Evolutionary conservation across 2,888 invertebrate species (phyloP).

Genomic region (Tenodera sinensis): DNA sequence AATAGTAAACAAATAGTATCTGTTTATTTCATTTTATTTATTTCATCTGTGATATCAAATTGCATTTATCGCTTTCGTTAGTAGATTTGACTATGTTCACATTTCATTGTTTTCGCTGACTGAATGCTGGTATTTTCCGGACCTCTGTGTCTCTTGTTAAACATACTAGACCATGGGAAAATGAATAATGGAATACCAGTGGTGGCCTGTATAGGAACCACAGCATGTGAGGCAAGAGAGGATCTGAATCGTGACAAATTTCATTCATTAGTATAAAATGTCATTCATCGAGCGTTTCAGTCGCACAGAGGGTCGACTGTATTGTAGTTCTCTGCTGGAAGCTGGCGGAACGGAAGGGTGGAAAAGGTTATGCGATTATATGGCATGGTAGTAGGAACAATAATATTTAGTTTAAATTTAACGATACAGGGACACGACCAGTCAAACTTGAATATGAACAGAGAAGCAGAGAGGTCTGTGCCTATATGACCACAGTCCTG

Average conservation of each 20-base stretch:
- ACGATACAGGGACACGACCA: background rate
- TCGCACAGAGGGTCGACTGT: background rate
- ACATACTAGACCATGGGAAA: background rate
- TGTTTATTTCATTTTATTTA: too few species aligned
- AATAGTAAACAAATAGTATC: too few species aligned
- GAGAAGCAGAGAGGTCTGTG: background rate
- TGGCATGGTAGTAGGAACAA: background rate
- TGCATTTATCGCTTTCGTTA: background rate
- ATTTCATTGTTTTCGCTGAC: background rate
- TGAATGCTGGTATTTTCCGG: background rate
- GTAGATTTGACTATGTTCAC: background rate
- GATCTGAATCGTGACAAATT: background rate
- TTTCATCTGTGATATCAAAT: background rate
- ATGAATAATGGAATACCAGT: background rate
- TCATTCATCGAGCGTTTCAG: background rate
- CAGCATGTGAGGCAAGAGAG: background rate
- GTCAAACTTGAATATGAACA: background rate
- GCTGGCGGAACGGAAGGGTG: background rate
- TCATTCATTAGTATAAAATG: background rate
- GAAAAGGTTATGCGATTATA: background rate
- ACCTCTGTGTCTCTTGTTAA: background rate
- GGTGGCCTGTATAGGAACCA: background rate
- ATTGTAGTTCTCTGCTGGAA: background rate
- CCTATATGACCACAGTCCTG: background rate
- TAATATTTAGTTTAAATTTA: conserved; percentile 12